phyloP scores from a whole-genome alignment of 1,140 invertebrate species.

The Conus ventricosus region DNA sequence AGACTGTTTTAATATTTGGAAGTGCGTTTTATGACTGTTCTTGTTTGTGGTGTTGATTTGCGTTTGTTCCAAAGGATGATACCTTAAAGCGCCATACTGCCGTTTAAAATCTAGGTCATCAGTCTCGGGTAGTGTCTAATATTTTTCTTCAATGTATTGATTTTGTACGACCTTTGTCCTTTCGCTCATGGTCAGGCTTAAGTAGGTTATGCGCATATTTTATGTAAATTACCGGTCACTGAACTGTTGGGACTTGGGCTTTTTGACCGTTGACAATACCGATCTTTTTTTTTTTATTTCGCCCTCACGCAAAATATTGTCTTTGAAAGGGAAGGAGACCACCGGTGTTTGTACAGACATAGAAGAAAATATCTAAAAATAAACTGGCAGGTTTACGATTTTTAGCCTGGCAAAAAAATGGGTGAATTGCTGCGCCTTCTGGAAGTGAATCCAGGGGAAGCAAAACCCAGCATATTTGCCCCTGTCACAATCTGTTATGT shows the following conservation, averaged over 20 bases:
- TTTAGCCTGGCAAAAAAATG: not conserved
- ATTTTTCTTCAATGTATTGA: constrained; percentile 45
- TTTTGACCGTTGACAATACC: not conserved
- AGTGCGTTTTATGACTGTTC: not conserved
- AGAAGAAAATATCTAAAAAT: constrained; percentile 19
- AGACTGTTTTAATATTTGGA: not conserved
- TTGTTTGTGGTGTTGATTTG: not conserved
- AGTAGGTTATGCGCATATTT: constrained; percentile 69
- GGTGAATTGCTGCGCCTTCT: not conserved
- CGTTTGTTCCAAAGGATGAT: not conserved
- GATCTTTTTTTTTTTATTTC: not conserved
- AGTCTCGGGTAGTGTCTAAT: not conserved
- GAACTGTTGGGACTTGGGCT: constrained; percentile 23
- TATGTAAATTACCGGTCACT: constrained; percentile 67
- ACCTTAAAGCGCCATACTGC: not conserved
- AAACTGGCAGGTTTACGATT: constrained; percentile 1
- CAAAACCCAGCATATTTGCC: too few relatives aligned
- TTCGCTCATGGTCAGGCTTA: constrained; percentile 61
- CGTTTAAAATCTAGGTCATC: constrained; percentile 19
- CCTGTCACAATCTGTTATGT: too few relatives aligned
- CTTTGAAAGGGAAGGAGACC: not conserved
- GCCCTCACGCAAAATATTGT: not conserved
- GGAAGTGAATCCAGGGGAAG: not conserved
- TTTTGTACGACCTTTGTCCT: constrained; percentile 68
- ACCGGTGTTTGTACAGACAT: not conserved